Evolutionary conservation across 2,888 invertebrate species (phyloP).

Genomic region (Elgonia sp.): DNA sequence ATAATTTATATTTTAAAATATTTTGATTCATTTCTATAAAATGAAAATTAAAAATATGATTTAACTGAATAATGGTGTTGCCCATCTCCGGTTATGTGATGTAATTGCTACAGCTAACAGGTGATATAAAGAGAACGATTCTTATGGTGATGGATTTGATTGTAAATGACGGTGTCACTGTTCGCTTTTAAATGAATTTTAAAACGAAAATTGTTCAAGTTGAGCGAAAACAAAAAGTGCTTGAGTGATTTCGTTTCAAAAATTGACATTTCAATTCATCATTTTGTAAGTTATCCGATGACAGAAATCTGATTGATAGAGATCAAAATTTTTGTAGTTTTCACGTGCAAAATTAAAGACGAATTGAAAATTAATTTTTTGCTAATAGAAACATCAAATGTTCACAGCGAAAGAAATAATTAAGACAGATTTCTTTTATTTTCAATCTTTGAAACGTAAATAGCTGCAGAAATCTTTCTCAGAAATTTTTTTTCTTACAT

Average conservation of each 20-base stretch:
- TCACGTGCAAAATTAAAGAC: not conserved
- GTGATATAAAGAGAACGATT: not conserved
- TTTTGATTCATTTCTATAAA: no score
- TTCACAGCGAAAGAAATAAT: no score
- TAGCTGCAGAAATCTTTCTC: no score
- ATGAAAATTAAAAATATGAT: no score
- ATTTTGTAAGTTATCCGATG: not conserved
- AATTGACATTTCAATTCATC: constrained; percentile 16
- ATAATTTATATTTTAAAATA: no score
- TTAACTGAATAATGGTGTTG: no score
- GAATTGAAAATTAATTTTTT: not conserved
- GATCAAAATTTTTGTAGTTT: not conserved
- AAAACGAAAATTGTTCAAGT: not conserved
- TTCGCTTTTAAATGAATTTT: constrained; percentile 2
- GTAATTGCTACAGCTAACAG: constrained; percentile 8
- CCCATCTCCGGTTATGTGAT: not conserved
- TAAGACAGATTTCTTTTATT: no score
- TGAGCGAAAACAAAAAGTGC: not conserved
- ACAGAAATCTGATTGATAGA: constrained; percentile 7
- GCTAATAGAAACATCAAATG: no score
- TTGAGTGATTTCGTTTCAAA: not conserved
- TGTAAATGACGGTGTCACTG: constrained; percentile 8
- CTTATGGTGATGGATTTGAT: constrained; percentile 15
- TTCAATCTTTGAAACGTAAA: not conserved
- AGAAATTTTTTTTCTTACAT: no score